Conservation (phyloP, 2,797 vertebrate species). For the Sebastes nivosus region DNA sequence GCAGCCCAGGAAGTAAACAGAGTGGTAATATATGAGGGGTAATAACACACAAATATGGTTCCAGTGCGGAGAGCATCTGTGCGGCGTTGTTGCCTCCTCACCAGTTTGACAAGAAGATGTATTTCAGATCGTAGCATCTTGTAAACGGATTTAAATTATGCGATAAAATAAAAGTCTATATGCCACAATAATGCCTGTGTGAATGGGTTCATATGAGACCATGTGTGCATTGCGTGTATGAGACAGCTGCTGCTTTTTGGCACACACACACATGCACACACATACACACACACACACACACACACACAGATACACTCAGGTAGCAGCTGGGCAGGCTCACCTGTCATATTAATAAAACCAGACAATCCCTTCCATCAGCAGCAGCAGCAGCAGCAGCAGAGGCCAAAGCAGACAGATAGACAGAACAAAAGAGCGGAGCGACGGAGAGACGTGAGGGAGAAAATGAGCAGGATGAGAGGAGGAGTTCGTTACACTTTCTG, state of each 20-base stretch:
- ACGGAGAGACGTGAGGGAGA: conserved; percentile 20
- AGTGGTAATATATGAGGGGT: conserved; percentile 61
- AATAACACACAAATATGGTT: conserved; percentile 59
- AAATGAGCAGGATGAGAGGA: conserved; percentile 35
- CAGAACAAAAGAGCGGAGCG: conserved; percentile 68
- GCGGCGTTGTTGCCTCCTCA: conserved; percentile 34
- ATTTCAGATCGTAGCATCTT: conserved; percentile 31
- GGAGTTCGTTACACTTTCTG: conserved; percentile 32
- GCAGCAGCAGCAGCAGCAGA: conserved; percentile 52
- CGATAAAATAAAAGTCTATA: conserved; percentile 49
- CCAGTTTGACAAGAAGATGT: conserved; percentile 6
- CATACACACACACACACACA: conserved; percentile 26
- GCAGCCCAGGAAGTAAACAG: conserved; percentile 74
- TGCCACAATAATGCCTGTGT: conserved; percentile 52
- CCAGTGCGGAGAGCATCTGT: conserved; percentile 40
- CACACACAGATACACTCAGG: conserved; percentile 63
- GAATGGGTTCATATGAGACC: conserved; percentile 63
- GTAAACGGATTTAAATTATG: conserved; percentile 34
- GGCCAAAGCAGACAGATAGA: conserved; percentile 60
- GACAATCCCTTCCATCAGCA: conserved; percentile 83
- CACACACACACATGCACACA: conserved; percentile 16
- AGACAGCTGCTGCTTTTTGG: conserved; percentile 77
- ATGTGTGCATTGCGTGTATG: conserved; percentile 69
- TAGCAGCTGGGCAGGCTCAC: conserved; percentile 84
- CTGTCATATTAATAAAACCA: conserved; percentile 83